Evolutionary conservation across 1,140 invertebrate species (phyloP), one percentile per base, ranked within the genome.

Genomic region (Venturia canescens): DNA sequence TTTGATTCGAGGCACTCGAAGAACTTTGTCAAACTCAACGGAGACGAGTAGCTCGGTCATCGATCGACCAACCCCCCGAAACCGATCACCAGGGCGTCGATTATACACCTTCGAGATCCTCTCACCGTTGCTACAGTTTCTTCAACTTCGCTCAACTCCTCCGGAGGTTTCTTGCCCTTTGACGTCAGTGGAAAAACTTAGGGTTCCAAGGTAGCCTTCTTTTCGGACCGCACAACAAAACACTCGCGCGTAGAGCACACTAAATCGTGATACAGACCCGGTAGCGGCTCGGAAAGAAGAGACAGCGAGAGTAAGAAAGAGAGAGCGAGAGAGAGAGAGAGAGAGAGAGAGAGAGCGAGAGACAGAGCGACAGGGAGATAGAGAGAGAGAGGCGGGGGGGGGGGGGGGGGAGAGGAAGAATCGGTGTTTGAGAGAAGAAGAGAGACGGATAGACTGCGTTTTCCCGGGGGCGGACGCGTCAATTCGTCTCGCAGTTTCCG

Each of bases 401-500:
- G 13, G 38, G 1, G 38, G 13, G 38, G 1, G 38, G 13, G 38
- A 44, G 38, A 44, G 38, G 13, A 11, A 44, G 38, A 44, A 38
- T n/a, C n/a, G n/a, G n/a, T n/a, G n/a, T n/a, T n/a, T n/a, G n/a
- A n/a, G 31, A 38, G 67, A 38, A 34, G 38, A 31, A 27, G 70
- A 72, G 23, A 72, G 38, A 72, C 1, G n/a, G 44, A 72, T 2
- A 72, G 53, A n/a, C 5, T 18, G 3, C 16, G 70, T 50, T 72
- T 72, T 72, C 44, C 70, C 38, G 44, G 23, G 53, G 70, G 38
- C 34, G 70, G 70, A n/a, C 27, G 70, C 70, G 70, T 72, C 16
- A 72, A 72, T 72, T 72, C 16, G 70, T 72, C 70, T 50, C 70
- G 70, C 34, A 34, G 70, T 50, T 31, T 50, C 38, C 34, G 34